These are phyloP conservation scores for Tethea ocularis DNA, from an alignment of 2,888 invertebrate species.

Conservation along the genomic window DNA sequence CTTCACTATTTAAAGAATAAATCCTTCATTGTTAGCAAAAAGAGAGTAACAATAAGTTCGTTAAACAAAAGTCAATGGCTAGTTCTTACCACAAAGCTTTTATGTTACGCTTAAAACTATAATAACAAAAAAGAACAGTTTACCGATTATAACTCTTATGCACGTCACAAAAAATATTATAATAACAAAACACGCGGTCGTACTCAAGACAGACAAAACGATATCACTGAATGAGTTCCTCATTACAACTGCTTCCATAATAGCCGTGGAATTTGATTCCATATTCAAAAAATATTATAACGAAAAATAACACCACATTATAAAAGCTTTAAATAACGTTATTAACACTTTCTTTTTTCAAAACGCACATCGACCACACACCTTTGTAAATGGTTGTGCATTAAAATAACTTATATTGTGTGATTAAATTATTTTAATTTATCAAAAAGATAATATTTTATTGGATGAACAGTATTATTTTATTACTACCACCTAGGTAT, in stretches of 20 bases:
- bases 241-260: constrained; percentile 8
- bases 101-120: background rate
- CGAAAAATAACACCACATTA: background rate
- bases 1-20: too few species aligned
- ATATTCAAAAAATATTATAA: constrained; percentile 20
- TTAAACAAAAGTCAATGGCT: too few species aligned
- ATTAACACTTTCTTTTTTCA: background rate
- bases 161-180: constrained; percentile 44
- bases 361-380: background rate
- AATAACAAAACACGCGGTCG: constrained; percentile 30
- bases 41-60: too few species aligned
- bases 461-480: background rate
- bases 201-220: constrained; percentile 35
- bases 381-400: background rate
- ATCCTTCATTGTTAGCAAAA: too few species aligned
- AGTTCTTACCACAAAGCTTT: too few species aligned
- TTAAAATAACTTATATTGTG: background rate
- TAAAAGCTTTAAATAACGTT: background rate
- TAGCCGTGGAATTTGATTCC: constrained; percentile 24
- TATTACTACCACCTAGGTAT: background rate
- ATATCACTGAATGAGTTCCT: constrained; percentile 22
- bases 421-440: background rate
- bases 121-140: background rate
- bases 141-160: constrained; percentile 42
- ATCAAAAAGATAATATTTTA: background rate